These are phyloP conservation scores for Thunnus thynnus DNA, from an alignment of 2,113 vertebrate species.

Conservation along the genomic window DNA sequence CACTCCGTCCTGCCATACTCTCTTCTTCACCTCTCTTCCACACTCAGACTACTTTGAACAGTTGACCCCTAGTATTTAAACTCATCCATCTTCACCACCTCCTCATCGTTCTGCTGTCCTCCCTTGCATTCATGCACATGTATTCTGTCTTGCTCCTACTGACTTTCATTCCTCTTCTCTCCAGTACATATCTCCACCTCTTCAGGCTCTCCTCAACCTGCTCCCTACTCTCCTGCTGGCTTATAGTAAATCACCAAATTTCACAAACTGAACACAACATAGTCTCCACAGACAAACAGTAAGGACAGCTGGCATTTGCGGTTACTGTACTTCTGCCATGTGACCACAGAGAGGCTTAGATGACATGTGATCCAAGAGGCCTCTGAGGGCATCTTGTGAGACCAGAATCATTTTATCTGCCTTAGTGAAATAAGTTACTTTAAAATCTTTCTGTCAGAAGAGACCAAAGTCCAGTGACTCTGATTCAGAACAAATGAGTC, in stretches of 20 bases:
- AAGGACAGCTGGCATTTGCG: background rate
- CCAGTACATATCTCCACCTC: too few species aligned
- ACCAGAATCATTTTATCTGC: slow-evolving; percentile 36
- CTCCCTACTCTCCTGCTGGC: background rate
- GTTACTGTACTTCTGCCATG: background rate
- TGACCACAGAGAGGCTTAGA: background rate
- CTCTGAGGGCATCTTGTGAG: background rate
- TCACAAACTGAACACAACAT: background rate
- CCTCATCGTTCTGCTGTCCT: too few species aligned
- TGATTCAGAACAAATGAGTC: slow-evolving; percentile 42
- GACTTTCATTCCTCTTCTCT: too few species aligned
- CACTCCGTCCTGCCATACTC: too few species aligned
- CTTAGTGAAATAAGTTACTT: slow-evolving; percentile 13
- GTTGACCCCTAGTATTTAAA: too few species aligned
- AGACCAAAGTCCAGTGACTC: slow-evolving; percentile 38
- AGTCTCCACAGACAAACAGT: background rate
- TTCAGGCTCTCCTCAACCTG: too few species aligned
- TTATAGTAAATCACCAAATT: background rate
- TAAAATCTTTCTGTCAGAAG: slow-evolving; percentile 16
- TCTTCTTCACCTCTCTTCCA: too few species aligned
- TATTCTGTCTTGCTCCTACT: too few species aligned
- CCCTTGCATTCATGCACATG: too few species aligned
- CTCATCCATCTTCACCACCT: too few species aligned
- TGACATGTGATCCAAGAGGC: background rate
- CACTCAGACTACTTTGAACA: too few species aligned